Percentiles rank a stretch among this genome's conserved stretches.
Evolutionary conservation across 2,113 vertebrate genomes (phyloP).

Genomic region (Mastomys coucha): DNA sequence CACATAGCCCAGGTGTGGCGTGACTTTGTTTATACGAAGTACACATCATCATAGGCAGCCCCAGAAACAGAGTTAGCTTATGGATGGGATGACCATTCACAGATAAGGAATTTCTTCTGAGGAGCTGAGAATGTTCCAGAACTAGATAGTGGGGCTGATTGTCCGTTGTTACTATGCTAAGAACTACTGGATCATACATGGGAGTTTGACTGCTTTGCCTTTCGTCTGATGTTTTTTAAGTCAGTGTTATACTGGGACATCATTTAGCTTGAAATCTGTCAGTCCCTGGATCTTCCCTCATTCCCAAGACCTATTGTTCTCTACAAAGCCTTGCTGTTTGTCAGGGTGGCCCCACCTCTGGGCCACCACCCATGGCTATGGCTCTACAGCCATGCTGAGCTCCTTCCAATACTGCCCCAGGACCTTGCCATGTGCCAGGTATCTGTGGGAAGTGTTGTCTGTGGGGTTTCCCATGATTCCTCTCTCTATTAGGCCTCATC

Average conservation of each 20-base stretch:
- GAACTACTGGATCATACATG: no score
- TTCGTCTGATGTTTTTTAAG: background rate
- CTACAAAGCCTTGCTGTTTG: background rate
- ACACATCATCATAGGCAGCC: background rate
- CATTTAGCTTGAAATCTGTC: background rate
- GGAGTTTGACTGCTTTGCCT: background rate
- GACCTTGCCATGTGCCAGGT: background rate
- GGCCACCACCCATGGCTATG: background rate
- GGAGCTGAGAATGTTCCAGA: background rate
- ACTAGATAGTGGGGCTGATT: background rate
- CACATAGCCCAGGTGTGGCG: background rate
- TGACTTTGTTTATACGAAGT: background rate
- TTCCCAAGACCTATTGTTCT: background rate
- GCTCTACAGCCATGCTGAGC: background rate
- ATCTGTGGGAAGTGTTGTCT: background rate
- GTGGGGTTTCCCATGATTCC: fast-evolving
- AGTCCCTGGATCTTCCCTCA: background rate
- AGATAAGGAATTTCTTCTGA: background rate
- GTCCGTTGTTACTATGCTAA: background rate
- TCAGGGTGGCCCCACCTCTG: background rate
- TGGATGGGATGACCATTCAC: background rate
- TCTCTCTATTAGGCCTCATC: background rate
- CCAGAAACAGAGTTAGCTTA: background rate
- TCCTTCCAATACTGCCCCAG: background rate
- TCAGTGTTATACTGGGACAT: background rate